Conservation (phyloP, 2,113 vertebrate species). For the Recurvirostra avosetta region DNA sequence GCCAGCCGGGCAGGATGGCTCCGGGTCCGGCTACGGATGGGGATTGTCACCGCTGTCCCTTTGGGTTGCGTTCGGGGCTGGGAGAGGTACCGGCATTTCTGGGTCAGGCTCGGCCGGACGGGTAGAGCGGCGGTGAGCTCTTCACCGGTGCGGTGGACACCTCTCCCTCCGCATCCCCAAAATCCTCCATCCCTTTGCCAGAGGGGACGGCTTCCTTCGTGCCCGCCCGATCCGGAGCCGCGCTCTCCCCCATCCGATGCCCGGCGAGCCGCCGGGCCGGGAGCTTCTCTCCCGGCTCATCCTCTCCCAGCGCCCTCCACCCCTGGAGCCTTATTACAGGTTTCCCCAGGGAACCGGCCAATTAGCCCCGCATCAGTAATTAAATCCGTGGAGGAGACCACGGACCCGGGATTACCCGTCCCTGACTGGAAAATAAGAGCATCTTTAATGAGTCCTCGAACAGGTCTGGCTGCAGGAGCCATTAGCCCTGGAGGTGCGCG, state of each 20-base stretch:
- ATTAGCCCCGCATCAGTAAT: slow-evolving; percentile 51
- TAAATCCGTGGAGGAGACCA: slow-evolving; percentile 13
- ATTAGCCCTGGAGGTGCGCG: not conserved
- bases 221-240: rapidly evolving
- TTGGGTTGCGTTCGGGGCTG: not conserved
- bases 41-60: not conserved
- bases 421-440: slow-evolving; percentile 46
- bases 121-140: not conserved
- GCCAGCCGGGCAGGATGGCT: not conserved
- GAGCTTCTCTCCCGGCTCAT: not conserved
- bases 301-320: not conserved
- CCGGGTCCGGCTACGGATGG: rapidly evolving
- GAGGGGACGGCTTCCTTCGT: rapidly evolving
- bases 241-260: not conserved
- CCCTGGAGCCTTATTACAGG: slow-evolving; percentile 18
- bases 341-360: not conserved
- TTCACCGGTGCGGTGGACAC: rapidly evolving
- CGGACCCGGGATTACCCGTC: not conserved
- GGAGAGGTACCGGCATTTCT: not conserved
- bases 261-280: rapidly evolving
- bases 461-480: slow-evolving; percentile 52
- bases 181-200: not conserved
- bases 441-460: not conserved
- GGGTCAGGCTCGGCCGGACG: rapidly evolving
- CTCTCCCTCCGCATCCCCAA: not conserved